Evolutionary conservation across 2,113 vertebrate species (phyloP).

Genomic region (Phalacrocorax carbo): DNA sequence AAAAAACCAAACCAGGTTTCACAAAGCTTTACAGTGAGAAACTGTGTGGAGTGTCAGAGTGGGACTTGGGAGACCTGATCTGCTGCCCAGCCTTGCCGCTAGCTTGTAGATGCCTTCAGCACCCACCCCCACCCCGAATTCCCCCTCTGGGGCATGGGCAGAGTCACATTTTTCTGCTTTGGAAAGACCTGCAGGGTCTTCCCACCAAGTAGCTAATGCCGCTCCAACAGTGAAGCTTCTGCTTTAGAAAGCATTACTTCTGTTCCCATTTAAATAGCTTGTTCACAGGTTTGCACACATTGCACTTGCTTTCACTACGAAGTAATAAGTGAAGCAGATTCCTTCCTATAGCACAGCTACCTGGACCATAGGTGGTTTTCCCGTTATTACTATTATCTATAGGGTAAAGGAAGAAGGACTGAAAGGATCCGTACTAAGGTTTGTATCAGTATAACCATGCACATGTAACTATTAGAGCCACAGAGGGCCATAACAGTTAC

Average conservation of each 20-base stretch:
- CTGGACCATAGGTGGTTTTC: neutral
- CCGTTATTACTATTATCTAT: neutral
- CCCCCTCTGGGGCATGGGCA: neutral
- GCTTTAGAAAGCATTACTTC: neutral
- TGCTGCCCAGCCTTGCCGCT: neutral
- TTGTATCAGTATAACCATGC: neutral
- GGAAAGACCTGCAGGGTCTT: neutral
- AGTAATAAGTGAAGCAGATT: neutral
- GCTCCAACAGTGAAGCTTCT: neutral
- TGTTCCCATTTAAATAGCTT: neutral
- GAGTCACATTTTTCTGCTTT: neutral
- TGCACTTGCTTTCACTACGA: neutral
- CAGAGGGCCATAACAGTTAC: neutral
- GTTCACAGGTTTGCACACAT: neutral
- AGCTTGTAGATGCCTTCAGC: neutral
- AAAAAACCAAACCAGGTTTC: neutral
- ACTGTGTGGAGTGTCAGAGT: neutral
- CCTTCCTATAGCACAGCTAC: neutral
- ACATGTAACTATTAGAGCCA: too few species aligned
- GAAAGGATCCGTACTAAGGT: neutral
- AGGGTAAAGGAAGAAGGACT: neutral
- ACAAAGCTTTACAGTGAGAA: neutral
- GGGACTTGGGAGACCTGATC: neutral
- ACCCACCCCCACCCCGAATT: neutral
- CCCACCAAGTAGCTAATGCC: neutral